Evolutionary conservation across 2,113 vertebrate species (phyloP).

Genomic region (Craseonycteris thonglongyai): DNA sequence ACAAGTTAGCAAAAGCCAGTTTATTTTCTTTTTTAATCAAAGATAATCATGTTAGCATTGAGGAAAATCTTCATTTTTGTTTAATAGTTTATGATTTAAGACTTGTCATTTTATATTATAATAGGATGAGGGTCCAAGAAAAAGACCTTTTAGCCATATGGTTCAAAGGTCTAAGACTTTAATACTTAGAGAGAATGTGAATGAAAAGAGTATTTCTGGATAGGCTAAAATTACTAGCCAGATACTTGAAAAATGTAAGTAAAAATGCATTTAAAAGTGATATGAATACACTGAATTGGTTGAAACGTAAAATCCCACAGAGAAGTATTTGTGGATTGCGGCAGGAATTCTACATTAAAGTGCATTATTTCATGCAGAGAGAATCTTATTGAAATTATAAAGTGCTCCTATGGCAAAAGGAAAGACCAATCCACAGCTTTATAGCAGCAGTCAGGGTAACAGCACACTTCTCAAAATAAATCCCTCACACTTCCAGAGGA

Average conservation of each 20-base stretch:
- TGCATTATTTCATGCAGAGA: slow-evolving; percentile 53
- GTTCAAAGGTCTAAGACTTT: slow-evolving; percentile 28
- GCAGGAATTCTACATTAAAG: slow-evolving; percentile 56
- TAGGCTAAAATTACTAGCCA: slow-evolving; percentile 48
- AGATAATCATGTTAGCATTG: slow-evolving; percentile 7
- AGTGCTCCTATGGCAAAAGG: slow-evolving; percentile 50
- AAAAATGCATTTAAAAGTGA: slow-evolving; percentile 70
- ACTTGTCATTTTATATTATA: neutral
- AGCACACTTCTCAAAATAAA: slow-evolving; percentile 61
- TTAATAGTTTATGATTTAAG: slow-evolving; percentile 43
- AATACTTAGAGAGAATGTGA: slow-evolving; percentile 47
- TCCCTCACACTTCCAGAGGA: slow-evolving; percentile 28
- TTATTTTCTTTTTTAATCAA: slow-evolving; percentile 24
- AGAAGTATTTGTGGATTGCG: slow-evolving; percentile 66
- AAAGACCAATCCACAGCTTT: slow-evolving; percentile 58
- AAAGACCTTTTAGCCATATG: slow-evolving; percentile 22
- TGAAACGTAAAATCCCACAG: slow-evolving; percentile 64
- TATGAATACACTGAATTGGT: slow-evolving; percentile 51
- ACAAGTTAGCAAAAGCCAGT: neutral
- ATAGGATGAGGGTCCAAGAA: neutral
- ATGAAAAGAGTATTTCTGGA: slow-evolving; percentile 46
- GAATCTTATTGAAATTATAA: slow-evolving; percentile 58
- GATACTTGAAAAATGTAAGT: slow-evolving; percentile 55
- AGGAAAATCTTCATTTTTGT: slow-evolving; percentile 31
- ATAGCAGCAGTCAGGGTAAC: neutral